phyloP scores from a whole-genome alignment of 2,113 vertebrate genomes.

The Verasper variegatus region DNA sequence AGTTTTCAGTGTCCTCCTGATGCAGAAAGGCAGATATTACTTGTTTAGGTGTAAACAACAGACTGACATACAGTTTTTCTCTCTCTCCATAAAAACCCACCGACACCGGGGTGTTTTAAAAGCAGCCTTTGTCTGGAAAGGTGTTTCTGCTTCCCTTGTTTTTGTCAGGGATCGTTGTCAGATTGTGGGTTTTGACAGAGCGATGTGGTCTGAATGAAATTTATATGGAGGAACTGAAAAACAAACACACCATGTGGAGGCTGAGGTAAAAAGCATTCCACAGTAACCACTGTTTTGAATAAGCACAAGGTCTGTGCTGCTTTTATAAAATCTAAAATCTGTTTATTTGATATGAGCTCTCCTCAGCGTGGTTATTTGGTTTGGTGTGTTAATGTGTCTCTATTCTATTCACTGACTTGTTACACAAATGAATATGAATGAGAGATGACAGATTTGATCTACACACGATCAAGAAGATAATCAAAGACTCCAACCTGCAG shows the following conservation, averaged over 20 bases:
- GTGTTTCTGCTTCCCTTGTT: slow-evolving; percentile 7
- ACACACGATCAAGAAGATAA: slow-evolving; percentile 5
- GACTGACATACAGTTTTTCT: background rate
- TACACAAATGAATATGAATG: slow-evolving; percentile 6
- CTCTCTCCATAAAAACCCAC: slow-evolving; percentile 2
- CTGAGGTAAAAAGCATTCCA: background rate
- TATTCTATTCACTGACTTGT: background rate
- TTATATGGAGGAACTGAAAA: background rate
- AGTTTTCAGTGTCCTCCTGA: slow-evolving; percentile 2
- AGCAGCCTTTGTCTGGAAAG: slow-evolving; percentile 12
- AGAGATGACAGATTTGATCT: slow-evolving; percentile 18
- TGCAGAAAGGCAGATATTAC: slow-evolving; percentile 28
- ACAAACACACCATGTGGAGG: background rate
- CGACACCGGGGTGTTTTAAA: background rate
- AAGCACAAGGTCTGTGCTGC: background rate
- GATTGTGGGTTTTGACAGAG: background rate
- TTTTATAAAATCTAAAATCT: too few species aligned
- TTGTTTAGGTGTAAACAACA: slow-evolving; percentile 38
- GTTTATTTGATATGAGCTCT: too few species aligned
- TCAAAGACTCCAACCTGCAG: background rate
- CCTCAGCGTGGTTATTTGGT: too few species aligned
- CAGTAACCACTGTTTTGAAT: background rate
- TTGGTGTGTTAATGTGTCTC: background rate
- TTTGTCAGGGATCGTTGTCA: slow-evolving; percentile 7
- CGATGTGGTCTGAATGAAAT: slow-evolving; percentile 15